Conservation (phyloP, 2,888 invertebrate species). For the Antheraea yamamai region DNA sequence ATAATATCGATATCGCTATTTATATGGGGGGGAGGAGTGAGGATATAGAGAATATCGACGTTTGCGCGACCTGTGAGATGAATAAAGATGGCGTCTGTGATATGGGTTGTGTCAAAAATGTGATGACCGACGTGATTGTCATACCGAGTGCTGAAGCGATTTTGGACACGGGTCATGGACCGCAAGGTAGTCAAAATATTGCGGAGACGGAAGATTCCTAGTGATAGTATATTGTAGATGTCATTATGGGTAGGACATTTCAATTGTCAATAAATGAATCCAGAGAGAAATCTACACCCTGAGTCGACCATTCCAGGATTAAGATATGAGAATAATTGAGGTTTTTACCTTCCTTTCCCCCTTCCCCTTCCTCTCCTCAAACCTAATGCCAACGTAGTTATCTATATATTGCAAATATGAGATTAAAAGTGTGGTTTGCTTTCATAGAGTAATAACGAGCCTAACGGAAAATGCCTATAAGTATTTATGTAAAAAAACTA, state of each 20-base stretch:
- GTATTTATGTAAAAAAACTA: neutral
- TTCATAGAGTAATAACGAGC: neutral
- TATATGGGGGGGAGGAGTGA: constrained; percentile 41
- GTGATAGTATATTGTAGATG: neutral
- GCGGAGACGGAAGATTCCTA: neutral
- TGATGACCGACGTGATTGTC: constrained; percentile 67
- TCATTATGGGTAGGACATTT: neutral
- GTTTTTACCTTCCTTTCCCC: neutral
- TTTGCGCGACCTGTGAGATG: constrained; percentile 47
- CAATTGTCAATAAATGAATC: neutral
- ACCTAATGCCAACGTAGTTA: neutral
- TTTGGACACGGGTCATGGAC: constrained; percentile 57
- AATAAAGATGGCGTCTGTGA: constrained; percentile 45
- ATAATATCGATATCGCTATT: constrained; percentile 30
- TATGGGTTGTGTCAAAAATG: constrained; percentile 55
- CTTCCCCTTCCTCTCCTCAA: no score
- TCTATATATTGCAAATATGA: no score
- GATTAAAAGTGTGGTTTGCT: neutral
- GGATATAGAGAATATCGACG: constrained; percentile 38
- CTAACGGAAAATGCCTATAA: neutral
- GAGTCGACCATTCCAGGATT: neutral
- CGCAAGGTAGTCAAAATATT: constrained; percentile 25
- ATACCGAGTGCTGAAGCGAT: constrained; percentile 73
- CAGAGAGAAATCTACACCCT: neutral
- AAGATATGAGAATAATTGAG: neutral